Percentiles rank a stretch among this genome's conserved stretches.
These are phyloP conservation scores for Apamea anceps DNA, from an alignment of 2,888 invertebrate genomes.

Conservation along the genomic window DNA sequence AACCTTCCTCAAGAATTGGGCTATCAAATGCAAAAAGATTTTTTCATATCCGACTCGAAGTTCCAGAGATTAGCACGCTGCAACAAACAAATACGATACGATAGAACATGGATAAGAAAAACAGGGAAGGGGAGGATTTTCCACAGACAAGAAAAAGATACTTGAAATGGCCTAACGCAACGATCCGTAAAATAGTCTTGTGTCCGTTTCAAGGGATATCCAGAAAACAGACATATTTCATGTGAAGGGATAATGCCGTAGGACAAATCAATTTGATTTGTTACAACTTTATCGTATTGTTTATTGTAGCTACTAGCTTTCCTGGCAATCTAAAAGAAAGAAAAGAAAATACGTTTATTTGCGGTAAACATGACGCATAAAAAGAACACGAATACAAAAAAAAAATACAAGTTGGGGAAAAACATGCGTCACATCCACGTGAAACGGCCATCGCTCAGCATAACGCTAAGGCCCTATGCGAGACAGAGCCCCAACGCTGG, in stretches of 20 bases:
- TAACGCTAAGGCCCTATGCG: too few relatives aligned
- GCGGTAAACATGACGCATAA: too few relatives aligned
- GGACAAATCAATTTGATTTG: constrained; percentile 53
- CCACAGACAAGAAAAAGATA: constrained; percentile 68
- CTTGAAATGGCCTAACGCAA: constrained; percentile 71
- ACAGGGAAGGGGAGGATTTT: constrained; percentile 47
- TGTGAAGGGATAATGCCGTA: constrained; percentile 58
- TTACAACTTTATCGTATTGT: constrained; percentile 10
- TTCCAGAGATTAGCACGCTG: background rate
- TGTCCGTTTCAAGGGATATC: constrained; percentile 71
- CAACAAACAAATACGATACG: background rate
- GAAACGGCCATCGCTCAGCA: too few relatives aligned
- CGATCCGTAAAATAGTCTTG: constrained; percentile 78
- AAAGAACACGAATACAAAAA: too few relatives aligned
- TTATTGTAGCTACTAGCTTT: background rate
- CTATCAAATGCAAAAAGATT: background rate
- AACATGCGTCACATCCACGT: too few relatives aligned
- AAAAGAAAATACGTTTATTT: too few relatives aligned
- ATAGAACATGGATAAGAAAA: constrained; percentile 27
- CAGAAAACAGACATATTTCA: constrained; percentile 70
- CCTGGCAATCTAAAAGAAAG: too few relatives aligned
- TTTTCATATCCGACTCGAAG: background rate
- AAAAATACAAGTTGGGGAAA: too few relatives aligned
- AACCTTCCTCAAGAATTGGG: background rate
- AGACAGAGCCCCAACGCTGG: too few relatives aligned